Evolutionary conservation across 1,140 invertebrate species (phyloP).

Genomic region (Samia ricini): DNA sequence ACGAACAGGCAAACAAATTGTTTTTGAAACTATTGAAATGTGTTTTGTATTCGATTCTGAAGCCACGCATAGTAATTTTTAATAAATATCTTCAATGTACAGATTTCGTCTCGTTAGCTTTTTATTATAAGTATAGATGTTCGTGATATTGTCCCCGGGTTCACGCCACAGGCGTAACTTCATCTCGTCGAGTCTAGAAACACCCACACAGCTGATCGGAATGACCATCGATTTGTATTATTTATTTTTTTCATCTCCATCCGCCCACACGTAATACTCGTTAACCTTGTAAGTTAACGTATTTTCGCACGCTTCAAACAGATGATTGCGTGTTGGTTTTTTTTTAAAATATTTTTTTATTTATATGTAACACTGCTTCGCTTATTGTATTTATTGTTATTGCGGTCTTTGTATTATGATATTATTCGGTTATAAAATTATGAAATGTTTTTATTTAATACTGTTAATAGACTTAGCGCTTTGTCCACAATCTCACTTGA

Average conservation of each 20-base stretch:
- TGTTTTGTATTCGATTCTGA: too few species aligned
- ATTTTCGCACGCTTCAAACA: constrained; percentile 50
- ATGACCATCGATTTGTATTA: constrained; percentile 28
- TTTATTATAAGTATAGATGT: too few species aligned
- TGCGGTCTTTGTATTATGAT: background rate
- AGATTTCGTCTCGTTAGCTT: too few species aligned
- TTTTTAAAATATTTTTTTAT: constrained; percentile 17
- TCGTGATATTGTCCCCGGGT: background rate
- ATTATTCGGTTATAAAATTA: background rate
- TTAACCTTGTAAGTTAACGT: constrained; percentile 57
- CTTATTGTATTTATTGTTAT: constrained; percentile 4
- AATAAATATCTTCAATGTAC: too few species aligned
- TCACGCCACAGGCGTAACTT: background rate
- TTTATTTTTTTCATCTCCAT: constrained; percentile 26
- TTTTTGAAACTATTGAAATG: too few species aligned
- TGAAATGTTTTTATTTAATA: background rate
- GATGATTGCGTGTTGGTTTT: constrained; percentile 30
- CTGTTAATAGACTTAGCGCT: too few species aligned
- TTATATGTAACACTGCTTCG: background rate
- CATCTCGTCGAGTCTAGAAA: background rate
- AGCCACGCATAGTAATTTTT: too few species aligned
- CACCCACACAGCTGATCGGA: constrained; percentile 31
- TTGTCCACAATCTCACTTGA: too few species aligned
- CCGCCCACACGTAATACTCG: constrained; percentile 26
- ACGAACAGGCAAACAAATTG: too few species aligned